Base-by-base conservation (phyloP, 2,797 vertebrate species). In the Corythornis leucogaster region DNA sequence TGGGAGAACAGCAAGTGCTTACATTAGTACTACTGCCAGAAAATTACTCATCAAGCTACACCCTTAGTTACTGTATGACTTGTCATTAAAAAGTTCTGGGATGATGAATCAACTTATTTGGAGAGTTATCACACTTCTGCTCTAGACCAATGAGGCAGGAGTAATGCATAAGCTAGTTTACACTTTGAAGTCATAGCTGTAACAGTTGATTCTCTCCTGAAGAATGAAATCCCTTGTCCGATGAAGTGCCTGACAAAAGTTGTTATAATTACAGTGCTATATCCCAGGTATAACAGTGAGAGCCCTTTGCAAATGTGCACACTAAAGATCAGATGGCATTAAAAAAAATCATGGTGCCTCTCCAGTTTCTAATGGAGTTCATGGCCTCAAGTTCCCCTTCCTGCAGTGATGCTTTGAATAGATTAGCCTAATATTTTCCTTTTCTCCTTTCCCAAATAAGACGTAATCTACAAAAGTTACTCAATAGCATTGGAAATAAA, bases 401-500 rank as follows among this genome's bases (percentile, higher is more conserved):
- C 73, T 61, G 62, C 31, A 75, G 25, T 73, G 26, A 50, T 80
- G 24, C 81, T 89, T 90, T 92, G 76, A 74, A 74, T 22, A 38
- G n/a, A 86, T 31, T 26, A 75, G 33, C 21, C 66, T 95, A 85
- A 95, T 89, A 89, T 95, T 94, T 95, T 95, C 79, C 92, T 46
- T 75, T 94, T 80, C 21, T 80, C 25, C 79, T 80, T 92, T 96
- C 40, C 87, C 89, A 89, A 87, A 74, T 51, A 92, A 95, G 46
- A 94, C 3, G 42, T 85, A 94, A 94, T 94, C 69, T 66, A 85
- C 64, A 90, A 62, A 69, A 80, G 46, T 91, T 93, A 94, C 87
- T 92, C 89, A 95, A 59, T n/a, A 71, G 46, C 42, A 74, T 78
- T 91, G 79, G 76, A 95, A 94, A 95, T 93, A 95, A 90, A 75